A percentile compares a stretch with the other conserved stretches of the same genome.
Conservation (phyloP, 2,888 invertebrate genomes). For the Mimachlamys varia region DNA sequence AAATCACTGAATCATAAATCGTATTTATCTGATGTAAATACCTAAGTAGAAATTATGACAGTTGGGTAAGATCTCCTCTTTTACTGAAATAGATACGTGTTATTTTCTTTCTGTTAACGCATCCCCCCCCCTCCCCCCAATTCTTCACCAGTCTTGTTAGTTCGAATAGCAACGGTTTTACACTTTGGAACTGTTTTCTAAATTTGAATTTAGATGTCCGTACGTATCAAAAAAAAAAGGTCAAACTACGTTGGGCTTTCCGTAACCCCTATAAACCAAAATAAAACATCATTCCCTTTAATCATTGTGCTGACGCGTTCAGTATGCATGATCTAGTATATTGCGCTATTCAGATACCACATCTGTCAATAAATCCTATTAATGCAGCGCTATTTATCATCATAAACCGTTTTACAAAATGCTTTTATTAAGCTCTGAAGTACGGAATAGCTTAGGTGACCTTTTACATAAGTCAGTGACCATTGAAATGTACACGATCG, state of each 20-base stretch:
- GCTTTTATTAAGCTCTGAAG: background rate
- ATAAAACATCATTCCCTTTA: background rate
- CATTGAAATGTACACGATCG: background rate
- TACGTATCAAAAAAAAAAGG: background rate
- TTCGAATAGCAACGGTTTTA: no score
- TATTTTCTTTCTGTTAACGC: no score
- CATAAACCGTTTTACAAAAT: background rate
- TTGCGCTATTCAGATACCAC: background rate
- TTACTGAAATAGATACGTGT: no score
- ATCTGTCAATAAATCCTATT: background rate
- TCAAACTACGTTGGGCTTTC: background rate
- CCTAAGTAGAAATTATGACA: no score
- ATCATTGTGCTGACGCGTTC: background rate
- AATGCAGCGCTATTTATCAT: background rate
- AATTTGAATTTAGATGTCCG: no score
- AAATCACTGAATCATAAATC: no score
- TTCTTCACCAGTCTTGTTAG: no score
- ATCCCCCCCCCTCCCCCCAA: no score
- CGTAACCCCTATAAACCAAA: background rate
- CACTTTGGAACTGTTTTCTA: no score
- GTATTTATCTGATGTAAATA: no score
- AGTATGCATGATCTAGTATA: background rate
- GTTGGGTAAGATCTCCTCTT: no score
- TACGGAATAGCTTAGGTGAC: background rate
- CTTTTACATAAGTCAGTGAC: background rate